phyloP scores from a whole-genome alignment of 2,888 invertebrate species.

The Polymixis lichenea region DNA sequence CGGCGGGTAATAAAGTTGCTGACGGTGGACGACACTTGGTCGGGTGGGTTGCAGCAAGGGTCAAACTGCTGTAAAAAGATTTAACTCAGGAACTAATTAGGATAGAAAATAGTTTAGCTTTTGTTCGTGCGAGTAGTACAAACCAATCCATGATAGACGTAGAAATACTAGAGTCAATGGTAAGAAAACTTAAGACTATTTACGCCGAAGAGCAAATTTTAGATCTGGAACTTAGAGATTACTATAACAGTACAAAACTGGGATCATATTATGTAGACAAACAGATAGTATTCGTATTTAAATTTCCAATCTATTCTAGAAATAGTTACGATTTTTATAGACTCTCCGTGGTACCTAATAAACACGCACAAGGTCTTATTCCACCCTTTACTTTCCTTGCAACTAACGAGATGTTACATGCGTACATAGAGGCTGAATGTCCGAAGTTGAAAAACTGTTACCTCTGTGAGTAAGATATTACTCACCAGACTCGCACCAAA shows the following conservation, averaged over 20 bases:
- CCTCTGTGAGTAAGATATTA: neutral
- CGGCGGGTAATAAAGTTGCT: no score
- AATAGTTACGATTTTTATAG: slow-evolving; percentile 2
- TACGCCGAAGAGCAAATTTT: neutral
- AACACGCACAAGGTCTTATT: slow-evolving; percentile 4
- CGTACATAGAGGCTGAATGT: slow-evolving; percentile 22
- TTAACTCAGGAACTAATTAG: neutral
- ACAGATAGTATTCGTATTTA: neutral
- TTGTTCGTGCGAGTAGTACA: neutral
- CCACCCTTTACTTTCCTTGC: slow-evolving; percentile 11
- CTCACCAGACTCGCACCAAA: neutral
- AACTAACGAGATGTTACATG: neutral
- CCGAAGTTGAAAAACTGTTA: slow-evolving; percentile 12
- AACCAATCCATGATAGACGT: neutral
- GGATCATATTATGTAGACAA: neutral
- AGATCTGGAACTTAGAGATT: neutral
- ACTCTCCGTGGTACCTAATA: slow-evolving; percentile 9
- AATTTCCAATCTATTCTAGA: neutral
- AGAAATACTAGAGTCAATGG: neutral
- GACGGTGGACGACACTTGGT: no score
- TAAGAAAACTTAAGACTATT: neutral
- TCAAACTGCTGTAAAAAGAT: neutral
- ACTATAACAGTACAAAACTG: neutral
- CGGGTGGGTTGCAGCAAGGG: no score
- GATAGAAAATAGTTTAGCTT: neutral